These are phyloP conservation scores for Rosalia funebris DNA, from an alignment of 2,888 invertebrate species.

Conservation along the genomic window DNA sequence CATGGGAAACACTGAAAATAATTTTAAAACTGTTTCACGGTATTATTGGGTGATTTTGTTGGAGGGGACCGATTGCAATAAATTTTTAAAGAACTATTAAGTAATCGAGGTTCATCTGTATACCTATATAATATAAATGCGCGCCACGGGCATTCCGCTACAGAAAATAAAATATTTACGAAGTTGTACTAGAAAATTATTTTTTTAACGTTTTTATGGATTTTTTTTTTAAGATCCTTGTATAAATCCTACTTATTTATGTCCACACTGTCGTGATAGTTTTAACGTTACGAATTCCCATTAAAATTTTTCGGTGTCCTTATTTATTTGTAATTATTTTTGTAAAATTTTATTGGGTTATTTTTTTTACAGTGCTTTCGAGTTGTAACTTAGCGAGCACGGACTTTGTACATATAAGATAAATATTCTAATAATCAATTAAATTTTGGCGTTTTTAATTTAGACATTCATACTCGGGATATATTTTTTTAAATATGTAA, in stretches of 20 bases:
- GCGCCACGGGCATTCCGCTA: constrained; percentile 13
- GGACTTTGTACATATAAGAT: constrained; percentile 54
- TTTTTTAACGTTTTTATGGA: constrained; percentile 16
- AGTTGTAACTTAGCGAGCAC: constrained; percentile 56
- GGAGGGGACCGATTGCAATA: constrained; percentile 26
- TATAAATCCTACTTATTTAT: too few relatives aligned
- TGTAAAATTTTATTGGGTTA: constrained; percentile 49
- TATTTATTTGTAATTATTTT: constrained; percentile 52
- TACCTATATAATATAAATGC: constrained; percentile 20
- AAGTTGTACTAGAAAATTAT: constrained; percentile 1
- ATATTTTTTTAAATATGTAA: constrained; percentile 9
- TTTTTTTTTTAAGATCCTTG: constrained; percentile 9
- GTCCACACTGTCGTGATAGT: constrained; percentile 12
- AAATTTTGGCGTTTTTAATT: constrained; percentile 15
- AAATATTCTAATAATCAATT: constrained; percentile 42
- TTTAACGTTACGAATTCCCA: constrained; percentile 19
- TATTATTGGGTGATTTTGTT: too few relatives aligned
- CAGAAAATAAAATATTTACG: constrained; percentile 14
- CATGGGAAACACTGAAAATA: not conserved
- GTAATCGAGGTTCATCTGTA: constrained; percentile 26
- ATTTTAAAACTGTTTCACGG: not conserved
- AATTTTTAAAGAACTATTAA: constrained; percentile 32
- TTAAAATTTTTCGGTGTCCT: constrained; percentile 34
- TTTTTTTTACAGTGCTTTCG: constrained; percentile 52
- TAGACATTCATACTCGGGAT: constrained; percentile 7